These are phyloP conservation scores for Theretra japonica DNA, from an alignment of 2,888 invertebrate species.

Conservation along the genomic window DNA sequence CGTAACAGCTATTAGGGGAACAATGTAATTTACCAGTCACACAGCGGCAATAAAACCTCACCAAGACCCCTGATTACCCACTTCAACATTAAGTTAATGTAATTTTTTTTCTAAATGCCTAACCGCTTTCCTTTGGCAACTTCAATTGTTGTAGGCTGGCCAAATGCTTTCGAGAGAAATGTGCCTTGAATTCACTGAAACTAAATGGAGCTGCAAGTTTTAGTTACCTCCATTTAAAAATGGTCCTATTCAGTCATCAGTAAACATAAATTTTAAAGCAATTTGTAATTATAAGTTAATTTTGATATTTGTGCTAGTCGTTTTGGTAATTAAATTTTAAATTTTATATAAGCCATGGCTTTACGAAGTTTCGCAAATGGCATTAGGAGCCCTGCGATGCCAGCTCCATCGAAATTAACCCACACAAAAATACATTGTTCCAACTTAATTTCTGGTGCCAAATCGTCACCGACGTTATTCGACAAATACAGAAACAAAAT, in stretches of 20 bases:
- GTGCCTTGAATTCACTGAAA: background rate
- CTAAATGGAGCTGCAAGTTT: background rate
- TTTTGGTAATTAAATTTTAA: no score
- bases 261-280: no score
- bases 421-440: conserved; percentile 19
- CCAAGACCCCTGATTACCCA: conserved; percentile 9
- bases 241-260: no score
- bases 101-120: background rate
- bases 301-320: no score
- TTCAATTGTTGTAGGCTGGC: background rate
- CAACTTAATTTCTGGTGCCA: conserved; percentile 11
- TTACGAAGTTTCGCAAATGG: background rate
- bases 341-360: background rate
- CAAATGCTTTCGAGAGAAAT: background rate
- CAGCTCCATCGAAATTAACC: conserved; percentile 16
- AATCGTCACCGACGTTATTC: conserved; percentile 7
- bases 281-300: no score
- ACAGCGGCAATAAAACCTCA: conserved; percentile 2
- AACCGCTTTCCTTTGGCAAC: background rate
- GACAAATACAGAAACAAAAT: conserved; percentile 18
- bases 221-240: background rate
- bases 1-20: conserved; percentile 11
- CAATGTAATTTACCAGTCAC: conserved; percentile 11
- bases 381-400: background rate
- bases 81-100: conserved; percentile 8